These are phyloP conservation scores for Caenorhabditis brenneri DNA, from an alignment of 1,140 invertebrate genomes.

Conservation along the genomic window DNA sequence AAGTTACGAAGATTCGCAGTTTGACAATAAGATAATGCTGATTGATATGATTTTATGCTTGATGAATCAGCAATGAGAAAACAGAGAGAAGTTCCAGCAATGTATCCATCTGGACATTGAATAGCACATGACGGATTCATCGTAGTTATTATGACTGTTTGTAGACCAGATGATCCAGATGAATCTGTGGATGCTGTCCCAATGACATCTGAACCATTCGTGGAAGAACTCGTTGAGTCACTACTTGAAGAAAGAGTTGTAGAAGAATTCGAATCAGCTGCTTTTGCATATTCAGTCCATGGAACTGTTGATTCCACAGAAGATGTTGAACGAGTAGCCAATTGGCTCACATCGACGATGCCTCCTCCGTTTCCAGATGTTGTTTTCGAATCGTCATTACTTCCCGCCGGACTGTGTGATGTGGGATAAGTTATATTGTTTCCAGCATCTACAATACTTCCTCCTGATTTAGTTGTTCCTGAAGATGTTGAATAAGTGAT, in stretches of 20 bases:
- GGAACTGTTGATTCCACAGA: not conserved
- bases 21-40: not conserved
- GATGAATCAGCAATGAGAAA: not conserved
- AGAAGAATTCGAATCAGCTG: not conserved
- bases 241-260: too few relatives aligned
- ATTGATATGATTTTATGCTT: conserved; percentile 18
- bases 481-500: not conserved
- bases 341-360: too few relatives aligned
- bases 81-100: not conserved
- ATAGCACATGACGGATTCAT: not conserved
- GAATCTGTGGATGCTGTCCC: not conserved
- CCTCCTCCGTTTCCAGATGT: too few relatives aligned
- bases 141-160: not conserved
- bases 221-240: too few relatives aligned
- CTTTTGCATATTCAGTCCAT: not conserved
- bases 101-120: conserved; percentile 20
- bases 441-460: not conserved
- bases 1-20: not conserved
- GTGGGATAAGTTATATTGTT: not conserved
- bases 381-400: too few relatives aligned
- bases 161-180: not conserved
- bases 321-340: not conserved
- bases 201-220: too few relatives aligned
- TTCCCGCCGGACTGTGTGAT: not conserved
- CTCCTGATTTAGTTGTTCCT: not conserved